Conservation (phyloP, 1,140 invertebrate genomes). For the Saxidomus purpurata region DNA sequence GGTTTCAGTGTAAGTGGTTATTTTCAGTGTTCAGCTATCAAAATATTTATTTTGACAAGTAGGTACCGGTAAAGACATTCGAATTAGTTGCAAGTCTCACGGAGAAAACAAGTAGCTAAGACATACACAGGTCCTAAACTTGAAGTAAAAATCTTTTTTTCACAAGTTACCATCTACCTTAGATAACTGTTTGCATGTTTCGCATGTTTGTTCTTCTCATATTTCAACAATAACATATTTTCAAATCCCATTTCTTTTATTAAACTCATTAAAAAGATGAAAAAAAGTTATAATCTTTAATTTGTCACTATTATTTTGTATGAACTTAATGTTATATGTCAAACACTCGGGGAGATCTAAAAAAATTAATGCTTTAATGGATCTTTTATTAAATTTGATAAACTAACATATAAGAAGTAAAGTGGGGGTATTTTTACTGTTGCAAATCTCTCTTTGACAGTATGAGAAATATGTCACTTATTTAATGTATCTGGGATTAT, state of each 20-base stretch:
- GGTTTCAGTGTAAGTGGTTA: too few relatives aligned
- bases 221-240: constrained; percentile 9
- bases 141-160: too few relatives aligned
- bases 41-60: too few relatives aligned
- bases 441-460: too few relatives aligned
- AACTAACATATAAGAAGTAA: neutral
- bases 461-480: too few relatives aligned
- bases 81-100: too few relatives aligned
- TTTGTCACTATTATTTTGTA: constrained; percentile 21
- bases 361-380: constrained; percentile 27
- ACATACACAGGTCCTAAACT: too few relatives aligned
- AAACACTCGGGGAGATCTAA: constrained; percentile 9
- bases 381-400: constrained; percentile 9
- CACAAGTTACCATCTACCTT: neutral
- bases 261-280: constrained; percentile 15
- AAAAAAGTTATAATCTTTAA: constrained; percentile 24
- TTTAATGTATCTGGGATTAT: too few relatives aligned
- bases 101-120: too few relatives aligned
- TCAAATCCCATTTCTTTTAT: neutral
- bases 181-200: too few relatives aligned
- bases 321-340: constrained; percentile 2
- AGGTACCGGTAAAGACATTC: too few relatives aligned
- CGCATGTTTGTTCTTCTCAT: neutral
- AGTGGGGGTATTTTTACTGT: neutral
- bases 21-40: too few relatives aligned